A percentile compares a stretch with the other conserved stretches of the same genome.
Evolutionary conservation across 2,888 invertebrate genomes (phyloP).

Genomic region (Drosophila recens): DNA sequence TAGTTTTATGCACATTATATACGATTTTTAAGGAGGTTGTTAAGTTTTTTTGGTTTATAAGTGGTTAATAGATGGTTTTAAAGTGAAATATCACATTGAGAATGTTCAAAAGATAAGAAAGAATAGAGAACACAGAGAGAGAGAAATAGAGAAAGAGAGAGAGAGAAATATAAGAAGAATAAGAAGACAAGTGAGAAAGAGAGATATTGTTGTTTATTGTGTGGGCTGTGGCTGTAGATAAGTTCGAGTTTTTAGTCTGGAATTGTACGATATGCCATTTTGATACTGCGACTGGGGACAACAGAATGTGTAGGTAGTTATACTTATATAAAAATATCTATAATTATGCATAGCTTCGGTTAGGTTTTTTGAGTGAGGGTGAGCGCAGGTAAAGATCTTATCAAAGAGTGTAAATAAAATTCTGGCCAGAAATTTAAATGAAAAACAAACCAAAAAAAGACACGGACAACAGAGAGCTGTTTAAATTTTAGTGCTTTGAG

Average conservation of each 20-base stretch:
- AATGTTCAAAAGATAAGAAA: slow-evolving; percentile 69
- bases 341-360: slow-evolving; percentile 52
- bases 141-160: slow-evolving; percentile 47
- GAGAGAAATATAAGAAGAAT: slow-evolving; percentile 56
- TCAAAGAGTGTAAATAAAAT: slow-evolving; percentile 48
- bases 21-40: slow-evolving; percentile 36
- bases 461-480: slow-evolving; percentile 35
- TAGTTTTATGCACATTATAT: not conserved
- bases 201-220: slow-evolving; percentile 62
- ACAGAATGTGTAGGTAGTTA: slow-evolving; percentile 17
- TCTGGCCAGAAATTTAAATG: slow-evolving; percentile 67
- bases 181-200: slow-evolving; percentile 56
- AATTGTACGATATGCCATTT: slow-evolving; percentile 40
- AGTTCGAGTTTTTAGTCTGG: slow-evolving; percentile 24
- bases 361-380: slow-evolving; percentile 16
- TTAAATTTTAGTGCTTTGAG: slow-evolving; percentile 50
- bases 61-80: slow-evolving; percentile 29
- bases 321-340: slow-evolving; percentile 20
- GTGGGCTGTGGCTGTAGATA: slow-evolving; percentile 62
- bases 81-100: slow-evolving; percentile 58
- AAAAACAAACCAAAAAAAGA: not conserved
- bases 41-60: slow-evolving; percentile 31
- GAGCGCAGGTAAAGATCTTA: slow-evolving; percentile 32
- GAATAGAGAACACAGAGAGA: slow-evolving; percentile 62
- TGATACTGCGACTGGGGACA: slow-evolving; percentile 14